Evolutionary conservation across 1,140 invertebrate genomes (phyloP).

Genomic region (Scaptomyza pallida): DNA sequence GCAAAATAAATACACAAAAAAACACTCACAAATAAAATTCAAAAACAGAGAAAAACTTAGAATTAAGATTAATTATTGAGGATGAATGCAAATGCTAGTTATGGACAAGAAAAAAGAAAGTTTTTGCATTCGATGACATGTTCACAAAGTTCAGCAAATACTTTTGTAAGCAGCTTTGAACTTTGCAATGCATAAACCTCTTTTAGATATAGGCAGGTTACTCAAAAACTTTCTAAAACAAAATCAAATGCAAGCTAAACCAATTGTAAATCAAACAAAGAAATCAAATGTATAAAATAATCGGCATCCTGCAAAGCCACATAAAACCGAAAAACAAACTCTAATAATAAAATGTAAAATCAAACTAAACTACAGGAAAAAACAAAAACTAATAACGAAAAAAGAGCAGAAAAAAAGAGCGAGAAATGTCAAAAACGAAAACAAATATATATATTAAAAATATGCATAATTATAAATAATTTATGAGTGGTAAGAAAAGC

Average conservation of each 20-base stretch:
- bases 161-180: slow-evolving; percentile 14
- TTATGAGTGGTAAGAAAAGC: slow-evolving; percentile 63
- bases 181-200: slow-evolving; percentile 23
- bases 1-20: slow-evolving; percentile 5
- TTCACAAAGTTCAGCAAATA: slow-evolving; percentile 7
- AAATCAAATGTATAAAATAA: slow-evolving; percentile 28
- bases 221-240: slow-evolving; percentile 27
- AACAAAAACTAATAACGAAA: slow-evolving; percentile 21
- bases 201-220: slow-evolving; percentile 21
- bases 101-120: neutral
- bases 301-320: slow-evolving; percentile 40
- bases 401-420: slow-evolving; percentile 16
- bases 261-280: slow-evolving; percentile 66
- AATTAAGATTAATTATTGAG: slow-evolving; percentile 40
- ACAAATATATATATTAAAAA: slow-evolving; percentile 46
- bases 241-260: slow-evolving; percentile 39
- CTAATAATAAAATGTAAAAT: slow-evolving; percentile 77
- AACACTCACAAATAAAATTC: neutral
- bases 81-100: slow-evolving; percentile 15
- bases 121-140: slow-evolving; percentile 13
- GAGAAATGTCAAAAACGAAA: slow-evolving; percentile 44
- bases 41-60: slow-evolving; percentile 34
- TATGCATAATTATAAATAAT: slow-evolving; percentile 70
- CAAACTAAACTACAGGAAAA: slow-evolving; percentile 75
- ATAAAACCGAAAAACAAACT: slow-evolving; percentile 40